phyloP scores from a whole-genome alignment of 2,888 invertebrate species.

The Drosophila nr. perissopoda region DNA sequence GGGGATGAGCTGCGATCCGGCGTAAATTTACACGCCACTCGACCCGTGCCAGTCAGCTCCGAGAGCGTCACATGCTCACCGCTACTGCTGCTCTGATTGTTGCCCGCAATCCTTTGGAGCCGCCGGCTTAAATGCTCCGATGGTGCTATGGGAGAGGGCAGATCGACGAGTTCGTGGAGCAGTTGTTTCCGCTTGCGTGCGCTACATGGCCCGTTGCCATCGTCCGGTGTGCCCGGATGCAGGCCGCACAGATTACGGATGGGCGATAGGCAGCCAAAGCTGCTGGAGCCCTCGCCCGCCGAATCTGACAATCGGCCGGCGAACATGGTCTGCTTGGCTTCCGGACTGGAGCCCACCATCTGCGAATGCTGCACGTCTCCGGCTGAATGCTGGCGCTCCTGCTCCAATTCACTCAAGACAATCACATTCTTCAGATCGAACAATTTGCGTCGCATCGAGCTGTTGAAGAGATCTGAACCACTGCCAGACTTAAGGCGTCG shows the following conservation, averaged over 20 bases:
- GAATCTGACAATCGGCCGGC: slow-evolving; percentile 80
- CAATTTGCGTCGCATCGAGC: slow-evolving; percentile 83
- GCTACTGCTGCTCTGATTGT: slow-evolving; percentile 5
- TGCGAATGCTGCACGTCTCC: slow-evolving; percentile 11
- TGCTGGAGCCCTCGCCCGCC: slow-evolving; percentile 75
- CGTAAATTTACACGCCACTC: slow-evolving; percentile 64
- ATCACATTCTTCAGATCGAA: slow-evolving; percentile 81
- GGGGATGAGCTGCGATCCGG: slow-evolving; percentile 81
- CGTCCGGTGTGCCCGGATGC: slow-evolving; percentile 58
- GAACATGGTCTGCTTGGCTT: slow-evolving; percentile 68
- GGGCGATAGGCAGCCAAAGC: slow-evolving; percentile 83
- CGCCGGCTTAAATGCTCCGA: slow-evolving; percentile 65
- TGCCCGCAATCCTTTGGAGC: slow-evolving; percentile 10
- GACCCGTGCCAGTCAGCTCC: slow-evolving; percentile 42
- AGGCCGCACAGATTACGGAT: slow-evolving; percentile 78
- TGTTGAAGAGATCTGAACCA: slow-evolving; percentile 76
- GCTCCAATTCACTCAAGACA: slow-evolving; percentile 57
- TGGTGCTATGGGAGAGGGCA: slow-evolving; percentile 76
- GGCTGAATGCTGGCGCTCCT: slow-evolving; percentile 23
- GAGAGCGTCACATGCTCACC: slow-evolving; percentile 61
- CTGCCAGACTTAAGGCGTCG: slow-evolving; percentile 23
- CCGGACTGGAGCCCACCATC: slow-evolving; percentile 72
- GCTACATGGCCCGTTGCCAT: slow-evolving; percentile 49
- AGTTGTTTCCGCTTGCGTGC: slow-evolving; percentile 63
- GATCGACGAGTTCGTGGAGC: slow-evolving; percentile 63